A percentile compares a stretch with the other conserved stretches of the same genome.
Evolutionary conservation across 2,797 vertebrate species (phyloP).

Genomic region (Remorina albescens): DNA sequence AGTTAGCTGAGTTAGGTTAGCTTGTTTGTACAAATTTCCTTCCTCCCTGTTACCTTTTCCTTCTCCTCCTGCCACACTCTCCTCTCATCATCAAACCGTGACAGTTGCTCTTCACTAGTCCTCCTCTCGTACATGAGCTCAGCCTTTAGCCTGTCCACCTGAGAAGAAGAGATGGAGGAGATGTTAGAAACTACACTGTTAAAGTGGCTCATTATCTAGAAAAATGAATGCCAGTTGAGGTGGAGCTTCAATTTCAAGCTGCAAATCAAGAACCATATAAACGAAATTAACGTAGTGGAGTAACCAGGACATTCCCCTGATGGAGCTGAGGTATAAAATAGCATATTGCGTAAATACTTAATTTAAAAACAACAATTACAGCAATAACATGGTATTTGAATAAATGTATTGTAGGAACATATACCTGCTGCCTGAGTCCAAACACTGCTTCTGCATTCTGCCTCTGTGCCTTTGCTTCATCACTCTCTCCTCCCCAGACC

Average conservation of each 20-base stretch:
- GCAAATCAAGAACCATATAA: neutral
- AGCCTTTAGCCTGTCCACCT: slow-evolving; percentile 88
- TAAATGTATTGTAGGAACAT: neutral
- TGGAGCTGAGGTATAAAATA: neutral
- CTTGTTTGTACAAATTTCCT: too few species aligned
- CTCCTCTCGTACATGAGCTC: slow-evolving; percentile 91
- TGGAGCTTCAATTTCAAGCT: neutral
- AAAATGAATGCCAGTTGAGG: neutral
- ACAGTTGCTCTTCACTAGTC: slow-evolving; percentile 90
- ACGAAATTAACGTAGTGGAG: neutral
- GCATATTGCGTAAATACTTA: neutral
- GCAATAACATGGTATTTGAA: too few species aligned
- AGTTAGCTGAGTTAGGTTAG: too few species aligned
- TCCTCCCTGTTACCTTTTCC: slow-evolving; percentile 85
- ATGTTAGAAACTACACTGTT: slow-evolving; percentile 5
- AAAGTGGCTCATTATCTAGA: neutral
- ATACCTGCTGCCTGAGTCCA: slow-evolving; percentile 87
- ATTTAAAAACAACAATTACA: neutral
- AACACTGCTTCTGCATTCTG: slow-evolving; percentile 83
- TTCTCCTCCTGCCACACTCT: slow-evolving; percentile 97
- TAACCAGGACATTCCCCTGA: neutral
- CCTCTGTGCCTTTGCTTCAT: slow-evolving; percentile 87
- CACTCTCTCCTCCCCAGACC: slow-evolving; percentile 89
- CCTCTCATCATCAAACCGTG: slow-evolving; percentile 91
- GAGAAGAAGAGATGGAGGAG: neutral